These are phyloP conservation scores for Serinus canaria DNA, from an alignment of 2,113 vertebrate species.

Conservation along the genomic window DNA sequence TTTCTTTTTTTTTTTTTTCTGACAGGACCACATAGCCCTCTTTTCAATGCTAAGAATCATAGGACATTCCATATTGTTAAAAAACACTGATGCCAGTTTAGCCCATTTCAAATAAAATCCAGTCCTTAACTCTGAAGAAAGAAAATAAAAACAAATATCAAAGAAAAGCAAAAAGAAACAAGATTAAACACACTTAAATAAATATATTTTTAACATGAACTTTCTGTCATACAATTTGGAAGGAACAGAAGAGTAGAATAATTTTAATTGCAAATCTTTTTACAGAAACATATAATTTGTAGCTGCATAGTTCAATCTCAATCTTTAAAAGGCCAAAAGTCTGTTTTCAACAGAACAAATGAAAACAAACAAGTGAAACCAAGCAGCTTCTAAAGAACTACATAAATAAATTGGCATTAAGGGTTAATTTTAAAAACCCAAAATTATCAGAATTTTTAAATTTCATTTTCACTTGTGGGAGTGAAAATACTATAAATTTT, in stretches of 20 bases:
- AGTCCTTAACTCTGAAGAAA: conserved; percentile 32
- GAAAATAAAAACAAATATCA: neutral
- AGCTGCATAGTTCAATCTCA: conserved; percentile 48
- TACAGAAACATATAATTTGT: conserved; percentile 19
- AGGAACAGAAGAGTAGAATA: conserved; percentile 8
- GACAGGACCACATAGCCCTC: conserved; percentile 18
- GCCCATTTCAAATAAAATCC: conserved; percentile 46
- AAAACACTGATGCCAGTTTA: conserved; percentile 1
- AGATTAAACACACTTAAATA: conserved; percentile 2
- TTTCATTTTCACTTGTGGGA: neutral
- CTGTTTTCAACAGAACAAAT: neutral
- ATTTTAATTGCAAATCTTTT: conserved; percentile 32
- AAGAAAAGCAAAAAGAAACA: neutral
- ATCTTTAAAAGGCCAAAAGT: conserved; percentile 27
- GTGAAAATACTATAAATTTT: neutral
- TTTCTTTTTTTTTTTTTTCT: neutral
- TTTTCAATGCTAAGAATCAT: conserved; percentile 41
- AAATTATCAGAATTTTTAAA: neutral
- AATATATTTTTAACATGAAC: conserved; percentile 19
- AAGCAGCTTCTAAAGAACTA: conserved; percentile 30
- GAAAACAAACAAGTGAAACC: conserved; percentile 3
- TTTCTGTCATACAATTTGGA: neutral
- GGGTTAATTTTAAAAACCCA: neutral
- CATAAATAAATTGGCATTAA: conserved; percentile 4
- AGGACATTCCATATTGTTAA: conserved; percentile 33